Evolutionary conservation across 2,113 vertebrate genomes (phyloP).

Genomic region (Alaudala cheleensis): DNA sequence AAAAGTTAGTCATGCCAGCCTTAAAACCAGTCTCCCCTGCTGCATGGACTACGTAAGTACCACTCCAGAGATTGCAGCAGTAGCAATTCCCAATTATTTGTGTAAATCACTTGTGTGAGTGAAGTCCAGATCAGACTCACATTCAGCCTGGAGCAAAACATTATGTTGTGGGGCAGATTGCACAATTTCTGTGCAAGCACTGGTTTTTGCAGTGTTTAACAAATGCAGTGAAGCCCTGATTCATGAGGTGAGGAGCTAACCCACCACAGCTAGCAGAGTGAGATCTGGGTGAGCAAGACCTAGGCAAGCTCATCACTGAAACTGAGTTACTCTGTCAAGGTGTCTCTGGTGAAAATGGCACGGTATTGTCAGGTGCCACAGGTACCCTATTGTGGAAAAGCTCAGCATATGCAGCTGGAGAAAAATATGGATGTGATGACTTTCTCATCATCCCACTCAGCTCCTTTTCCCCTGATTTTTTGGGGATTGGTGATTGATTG

Average conservation of each 20-base stretch:
- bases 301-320: fast-evolving
- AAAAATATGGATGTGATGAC: neutral
- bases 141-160: neutral
- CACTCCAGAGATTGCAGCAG: neutral
- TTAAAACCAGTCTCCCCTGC: neutral
- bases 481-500: neutral
- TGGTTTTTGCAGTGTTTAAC: neutral
- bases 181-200: neutral
- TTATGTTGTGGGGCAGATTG: fast-evolving
- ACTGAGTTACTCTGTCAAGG: neutral
- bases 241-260: neutral
- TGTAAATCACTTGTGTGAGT: neutral
- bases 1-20: neutral
- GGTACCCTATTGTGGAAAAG: neutral
- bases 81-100: neutral
- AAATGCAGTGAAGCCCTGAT: neutral
- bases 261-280: neutral
- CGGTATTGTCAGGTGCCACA: neutral
- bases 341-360: neutral
- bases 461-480: neutral
- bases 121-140: neutral
- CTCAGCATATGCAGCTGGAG: neutral
- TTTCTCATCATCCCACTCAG: neutral
- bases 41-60: neutral
- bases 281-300: neutral